Evolutionary conservation across 2,113 vertebrate genomes (phyloP), one percentile per base, ranked within the genome.

Genomic region (Aspiorhynchus laticeps): DNA sequence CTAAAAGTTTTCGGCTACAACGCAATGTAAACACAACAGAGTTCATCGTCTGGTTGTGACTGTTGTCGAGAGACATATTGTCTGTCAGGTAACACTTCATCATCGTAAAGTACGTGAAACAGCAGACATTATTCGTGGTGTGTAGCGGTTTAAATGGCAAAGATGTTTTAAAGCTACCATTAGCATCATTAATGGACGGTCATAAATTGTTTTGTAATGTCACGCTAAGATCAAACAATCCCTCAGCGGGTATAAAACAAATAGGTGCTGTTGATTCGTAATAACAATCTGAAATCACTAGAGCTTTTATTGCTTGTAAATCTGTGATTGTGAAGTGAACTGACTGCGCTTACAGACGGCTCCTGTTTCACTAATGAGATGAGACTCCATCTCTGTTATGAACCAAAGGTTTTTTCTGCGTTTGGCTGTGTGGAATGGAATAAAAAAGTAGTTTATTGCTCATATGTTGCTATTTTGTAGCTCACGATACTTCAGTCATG

Each of bases 261-360:
- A 82, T 31, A 24, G 76, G 28, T 46, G 80, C 61, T 31, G 80
- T 31, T 82, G n/a, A 82, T 67, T 82, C 38, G 28, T 15, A 65
- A 43, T 41, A 82, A 67, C 59, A 65, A 81, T 65, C n/a, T 67
- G 24, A 63, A 82, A 65, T 65, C 59, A 67, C 80, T 41, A 21
- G 59, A 43, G 6, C 26, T 67, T 82, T 67, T 67, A 82, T 67
- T 82, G 80, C 59, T 67, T 82, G 80, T 67, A 82, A 67, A 82
- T 82, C 80, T 82, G 61, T 82, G 61, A 67, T 82, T 82, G n/a
- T 82, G 38, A 82, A 65, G 56, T 67, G 41, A 67, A 46, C 61
- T 65, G 61, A 41, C 79, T 65, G 80, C 59, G 9, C 59, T 67
- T 67, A 28, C 80, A 67, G 80, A 82, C 38, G 36, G 61, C 36